A percentile compares a stretch with the other conserved stretches of the same genome.
Evolutionary conservation across 2,113 vertebrate genomes (phyloP).

Genomic region (Glaucidium brasilianum): DNA sequence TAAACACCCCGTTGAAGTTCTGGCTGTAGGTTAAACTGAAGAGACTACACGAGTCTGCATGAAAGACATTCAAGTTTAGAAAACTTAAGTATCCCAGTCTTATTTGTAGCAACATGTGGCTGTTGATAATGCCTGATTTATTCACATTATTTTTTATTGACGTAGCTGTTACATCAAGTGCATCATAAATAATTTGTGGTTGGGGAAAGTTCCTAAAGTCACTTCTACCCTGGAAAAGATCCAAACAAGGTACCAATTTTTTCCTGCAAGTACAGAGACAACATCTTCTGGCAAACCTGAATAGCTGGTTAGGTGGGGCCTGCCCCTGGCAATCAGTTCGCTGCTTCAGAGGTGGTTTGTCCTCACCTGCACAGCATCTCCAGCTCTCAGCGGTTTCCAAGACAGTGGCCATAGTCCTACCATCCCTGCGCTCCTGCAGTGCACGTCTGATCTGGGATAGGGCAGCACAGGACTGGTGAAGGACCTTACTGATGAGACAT

Average conservation of each 20-base stretch:
- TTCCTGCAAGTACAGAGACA: neutral
- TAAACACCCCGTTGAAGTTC: neutral
- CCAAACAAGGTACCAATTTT: neutral
- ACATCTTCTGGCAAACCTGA: neutral
- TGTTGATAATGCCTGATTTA: neutral
- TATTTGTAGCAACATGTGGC: neutral
- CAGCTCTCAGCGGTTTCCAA: neutral
- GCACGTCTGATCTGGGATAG: fast-evolving
- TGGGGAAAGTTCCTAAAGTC: neutral
- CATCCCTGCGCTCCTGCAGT: neutral
- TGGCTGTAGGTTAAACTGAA: neutral
- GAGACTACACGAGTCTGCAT: neutral
- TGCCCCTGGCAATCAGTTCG: neutral
- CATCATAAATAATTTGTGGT: neutral
- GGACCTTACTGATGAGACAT: neutral
- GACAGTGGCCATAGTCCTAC: neutral
- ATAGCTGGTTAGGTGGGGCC: neutral
- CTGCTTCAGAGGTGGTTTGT: neutral
- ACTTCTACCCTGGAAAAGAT: neutral
- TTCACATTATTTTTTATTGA: neutral
- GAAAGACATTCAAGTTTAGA: neutral
- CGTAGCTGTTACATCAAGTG: neutral
- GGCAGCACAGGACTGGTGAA: neutral
- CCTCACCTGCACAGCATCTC: neutral
- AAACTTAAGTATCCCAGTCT: neutral